These are phyloP conservation scores for Cyphomyrmex costatus DNA, from an alignment of 1,140 invertebrate genomes.

Conservation along the genomic window DNA sequence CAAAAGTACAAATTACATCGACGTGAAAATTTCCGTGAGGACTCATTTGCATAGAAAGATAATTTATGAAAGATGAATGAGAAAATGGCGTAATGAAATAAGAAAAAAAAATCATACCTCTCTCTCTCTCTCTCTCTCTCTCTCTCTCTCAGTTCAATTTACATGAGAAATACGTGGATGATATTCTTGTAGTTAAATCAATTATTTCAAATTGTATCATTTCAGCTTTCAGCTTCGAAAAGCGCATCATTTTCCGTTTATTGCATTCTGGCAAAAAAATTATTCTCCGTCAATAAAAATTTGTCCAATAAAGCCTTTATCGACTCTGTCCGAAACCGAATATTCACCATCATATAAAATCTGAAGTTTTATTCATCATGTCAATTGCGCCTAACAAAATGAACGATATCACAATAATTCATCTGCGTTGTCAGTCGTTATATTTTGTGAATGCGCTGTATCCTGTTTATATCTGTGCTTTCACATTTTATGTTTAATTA, in stretches of 20 bases:
- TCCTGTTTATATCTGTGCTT: background rate
- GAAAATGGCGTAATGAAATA: background rate
- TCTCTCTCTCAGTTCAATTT: too few species aligned
- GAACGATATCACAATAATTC: conserved; percentile 49
- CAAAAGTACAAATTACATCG: conserved; percentile 16
- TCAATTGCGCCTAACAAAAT: conserved; percentile 32
- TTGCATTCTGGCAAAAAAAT: conserved; percentile 18
- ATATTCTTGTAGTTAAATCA: background rate
- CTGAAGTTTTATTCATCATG: conserved; percentile 15
- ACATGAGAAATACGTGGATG: background rate
- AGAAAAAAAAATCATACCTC: background rate
- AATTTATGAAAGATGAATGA: background rate
- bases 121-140: too few species aligned
- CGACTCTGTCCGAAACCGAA: background rate
- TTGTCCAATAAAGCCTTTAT: conserved; percentile 32
- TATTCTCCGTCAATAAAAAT: conserved; percentile 35
- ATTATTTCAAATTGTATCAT: conserved; percentile 19
- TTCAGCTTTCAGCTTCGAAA: conserved; percentile 13
- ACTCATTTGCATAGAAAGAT: conserved; percentile 10
- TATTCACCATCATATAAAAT: conserved; percentile 15
- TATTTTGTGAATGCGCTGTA: background rate
- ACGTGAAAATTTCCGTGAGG: background rate
- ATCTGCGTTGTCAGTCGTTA: background rate
- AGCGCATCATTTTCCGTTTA: background rate
- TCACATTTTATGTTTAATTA: conserved; percentile 40